Evolutionary conservation across 2,797 vertebrate species (phyloP).

Genomic region (Borostomias antarcticus): DNA sequence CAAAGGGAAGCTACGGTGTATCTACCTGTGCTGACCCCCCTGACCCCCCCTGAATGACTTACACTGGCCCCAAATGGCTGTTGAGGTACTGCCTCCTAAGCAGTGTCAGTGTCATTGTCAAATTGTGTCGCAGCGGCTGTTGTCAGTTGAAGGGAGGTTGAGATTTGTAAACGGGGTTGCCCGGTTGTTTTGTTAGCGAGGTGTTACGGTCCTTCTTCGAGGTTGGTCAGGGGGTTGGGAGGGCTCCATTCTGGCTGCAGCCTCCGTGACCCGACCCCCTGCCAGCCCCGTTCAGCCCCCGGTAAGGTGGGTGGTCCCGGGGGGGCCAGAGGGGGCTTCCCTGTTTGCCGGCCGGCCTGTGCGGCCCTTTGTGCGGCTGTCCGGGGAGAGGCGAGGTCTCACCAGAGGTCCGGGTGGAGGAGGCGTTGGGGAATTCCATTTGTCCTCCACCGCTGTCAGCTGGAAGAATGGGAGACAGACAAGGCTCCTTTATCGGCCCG

Average conservation of each 20-base stretch:
- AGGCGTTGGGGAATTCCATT: constrained; percentile 67
- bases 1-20: constrained; percentile 23
- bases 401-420: constrained; percentile 59
- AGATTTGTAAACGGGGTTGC: background rate
- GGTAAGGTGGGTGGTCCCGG: constrained; percentile 69
- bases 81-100: background rate
- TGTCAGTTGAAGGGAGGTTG: background rate
- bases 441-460: constrained; percentile 70
- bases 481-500: constrained; percentile 58
- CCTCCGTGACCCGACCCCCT: constrained; percentile 37
- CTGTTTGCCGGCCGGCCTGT: constrained; percentile 59
- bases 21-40: constrained; percentile 8
- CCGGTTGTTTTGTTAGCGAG: constrained; percentile 13
- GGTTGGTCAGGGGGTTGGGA: background rate
- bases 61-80: background rate
- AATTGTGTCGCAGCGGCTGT: background rate
- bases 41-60: background rate
- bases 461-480: constrained; percentile 67
- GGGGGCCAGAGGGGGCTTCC: constrained; percentile 31
- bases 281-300: constrained; percentile 15
- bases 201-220: constrained; percentile 21
- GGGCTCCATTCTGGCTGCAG: constrained; percentile 49
- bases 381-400: constrained; percentile 54
- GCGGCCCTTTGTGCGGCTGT: constrained; percentile 66
- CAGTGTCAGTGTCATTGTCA: background rate